Evolutionary conservation across 2,888 invertebrate species (phyloP).

Genomic region (Atrina japonica): DNA sequence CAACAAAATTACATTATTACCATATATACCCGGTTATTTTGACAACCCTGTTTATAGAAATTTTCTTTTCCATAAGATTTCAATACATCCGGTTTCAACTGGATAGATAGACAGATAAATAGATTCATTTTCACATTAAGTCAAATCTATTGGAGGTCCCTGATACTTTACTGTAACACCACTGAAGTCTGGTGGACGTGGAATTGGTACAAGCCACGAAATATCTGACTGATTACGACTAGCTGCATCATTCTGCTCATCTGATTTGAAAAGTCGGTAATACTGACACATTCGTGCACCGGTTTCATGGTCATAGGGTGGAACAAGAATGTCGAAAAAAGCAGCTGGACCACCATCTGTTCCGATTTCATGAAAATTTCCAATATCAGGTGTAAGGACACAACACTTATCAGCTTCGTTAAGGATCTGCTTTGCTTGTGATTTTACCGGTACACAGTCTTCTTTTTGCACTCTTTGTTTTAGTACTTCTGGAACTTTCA

Average conservation of each 20-base stretch:
- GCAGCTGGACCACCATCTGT: constrained; percentile 88
- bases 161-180: constrained; percentile 86
- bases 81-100: too few relatives aligned
- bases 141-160: constrained; percentile 81
- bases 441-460: constrained; percentile 37
- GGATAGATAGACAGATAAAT: too few relatives aligned
- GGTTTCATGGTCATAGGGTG: constrained; percentile 87
- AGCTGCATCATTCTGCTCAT: constrained; percentile 15
- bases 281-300: constrained; percentile 72
- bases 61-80: too few relatives aligned
- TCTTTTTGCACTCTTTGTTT: too few relatives aligned
- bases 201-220: constrained; percentile 81
- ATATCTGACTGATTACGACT: constrained; percentile 15
- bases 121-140: too few relatives aligned
- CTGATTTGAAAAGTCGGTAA: constrained; percentile 41
- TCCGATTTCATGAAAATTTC: constrained; percentile 80
- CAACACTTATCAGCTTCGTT: constrained; percentile 71
- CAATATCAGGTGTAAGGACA: constrained; percentile 77
- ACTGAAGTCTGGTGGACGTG: constrained; percentile 86
- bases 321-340: constrained; percentile 95
- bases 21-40: too few relatives aligned
- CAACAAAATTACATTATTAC: too few relatives aligned
- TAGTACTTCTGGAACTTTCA: too few relatives aligned
- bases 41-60: too few relatives aligned
- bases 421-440: constrained; percentile 46